These are phyloP conservation scores for Lycodopsis pacificus DNA, from an alignment of 2,797 vertebrate genomes.

Conservation along the genomic window DNA sequence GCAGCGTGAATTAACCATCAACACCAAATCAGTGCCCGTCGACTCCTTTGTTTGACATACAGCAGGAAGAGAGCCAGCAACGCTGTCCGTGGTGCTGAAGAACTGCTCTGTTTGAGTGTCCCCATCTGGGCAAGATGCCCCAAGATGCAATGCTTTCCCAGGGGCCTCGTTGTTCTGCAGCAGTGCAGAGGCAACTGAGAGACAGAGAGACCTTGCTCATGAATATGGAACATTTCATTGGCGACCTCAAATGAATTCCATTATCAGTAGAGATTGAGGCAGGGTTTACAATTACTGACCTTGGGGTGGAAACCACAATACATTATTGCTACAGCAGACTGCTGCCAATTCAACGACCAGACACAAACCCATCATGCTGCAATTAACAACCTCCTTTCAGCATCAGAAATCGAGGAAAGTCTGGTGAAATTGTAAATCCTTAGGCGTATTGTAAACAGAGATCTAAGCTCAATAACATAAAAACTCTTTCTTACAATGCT, in stretches of 20 bases:
- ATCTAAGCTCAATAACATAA: conserved; percentile 28
- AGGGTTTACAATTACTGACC: conserved; percentile 49
- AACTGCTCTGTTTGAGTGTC: conserved; percentile 36
- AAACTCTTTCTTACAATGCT: conserved; percentile 1
- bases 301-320: conserved; percentile 31
- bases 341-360: conserved; percentile 34
- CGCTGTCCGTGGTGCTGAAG: conserved; percentile 35
- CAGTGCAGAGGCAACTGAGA: conserved; percentile 17
- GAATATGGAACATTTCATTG: conserved; percentile 66
- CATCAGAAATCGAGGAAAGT: conserved; percentile 13
- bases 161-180: conserved; percentile 50
- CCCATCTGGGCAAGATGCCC: conserved; percentile 59
- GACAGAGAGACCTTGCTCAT: conserved; percentile 49
- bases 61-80: conserved; percentile 24
- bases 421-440: conserved; percentile 14
- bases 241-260: conserved; percentile 66
- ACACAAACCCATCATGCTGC: conserved; percentile 21
- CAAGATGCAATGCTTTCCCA: conserved; percentile 56
- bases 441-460: conserved; percentile 32
- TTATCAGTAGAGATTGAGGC: conserved; percentile 52
- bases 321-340: conserved; percentile 30
- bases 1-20: background rate
- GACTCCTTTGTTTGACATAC: conserved; percentile 3
- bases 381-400: conserved; percentile 30
- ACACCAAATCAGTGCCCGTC: conserved; percentile 28